Percentiles rank a stretch among this genome's conserved stretches.
Conservation (phyloP, 1,140 invertebrate species). For the Phymastichus coffea region DNA sequence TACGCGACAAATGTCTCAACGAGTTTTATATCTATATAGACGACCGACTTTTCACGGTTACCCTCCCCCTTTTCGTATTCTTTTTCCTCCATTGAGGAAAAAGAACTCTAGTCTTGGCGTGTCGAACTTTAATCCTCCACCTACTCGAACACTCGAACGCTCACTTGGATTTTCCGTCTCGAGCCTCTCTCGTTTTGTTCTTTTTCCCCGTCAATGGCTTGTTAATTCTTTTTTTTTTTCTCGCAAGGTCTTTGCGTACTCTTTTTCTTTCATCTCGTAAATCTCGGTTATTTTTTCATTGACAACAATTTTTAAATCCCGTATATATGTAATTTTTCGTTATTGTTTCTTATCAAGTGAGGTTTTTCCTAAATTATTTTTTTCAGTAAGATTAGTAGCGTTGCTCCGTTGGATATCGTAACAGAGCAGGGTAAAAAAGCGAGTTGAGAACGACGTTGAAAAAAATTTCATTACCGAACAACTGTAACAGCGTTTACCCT, state of each 20-base stretch:
- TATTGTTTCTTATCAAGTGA: too few relatives aligned
- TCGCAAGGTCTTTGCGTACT: too few relatives aligned
- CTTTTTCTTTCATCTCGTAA: too few relatives aligned
- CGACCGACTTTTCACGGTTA: too few relatives aligned
- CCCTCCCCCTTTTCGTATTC: too few relatives aligned
- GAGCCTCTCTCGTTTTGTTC: background rate
- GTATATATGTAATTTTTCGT: conserved; percentile 11
- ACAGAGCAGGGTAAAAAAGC: background rate
- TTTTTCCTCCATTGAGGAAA: background rate
- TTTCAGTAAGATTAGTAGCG: too few relatives aligned
- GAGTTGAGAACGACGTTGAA: background rate
- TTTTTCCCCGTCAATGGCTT: background rate
- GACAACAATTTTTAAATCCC: background rate
- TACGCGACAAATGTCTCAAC: too few relatives aligned
- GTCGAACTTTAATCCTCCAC: conserved; percentile 1
- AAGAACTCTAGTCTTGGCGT: background rate
- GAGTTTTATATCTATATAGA: too few relatives aligned
- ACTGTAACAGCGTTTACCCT: background rate
- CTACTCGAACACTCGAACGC: background rate
- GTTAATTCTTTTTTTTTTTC: background rate
- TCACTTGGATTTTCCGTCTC: background rate
- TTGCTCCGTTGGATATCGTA: too few relatives aligned
- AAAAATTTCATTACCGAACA: conserved; percentile 14
- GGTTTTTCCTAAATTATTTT: too few relatives aligned
- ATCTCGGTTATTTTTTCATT: background rate